Conservation (phyloP, 2,888 invertebrate genomes). For the Celastrina argiolus region DNA sequence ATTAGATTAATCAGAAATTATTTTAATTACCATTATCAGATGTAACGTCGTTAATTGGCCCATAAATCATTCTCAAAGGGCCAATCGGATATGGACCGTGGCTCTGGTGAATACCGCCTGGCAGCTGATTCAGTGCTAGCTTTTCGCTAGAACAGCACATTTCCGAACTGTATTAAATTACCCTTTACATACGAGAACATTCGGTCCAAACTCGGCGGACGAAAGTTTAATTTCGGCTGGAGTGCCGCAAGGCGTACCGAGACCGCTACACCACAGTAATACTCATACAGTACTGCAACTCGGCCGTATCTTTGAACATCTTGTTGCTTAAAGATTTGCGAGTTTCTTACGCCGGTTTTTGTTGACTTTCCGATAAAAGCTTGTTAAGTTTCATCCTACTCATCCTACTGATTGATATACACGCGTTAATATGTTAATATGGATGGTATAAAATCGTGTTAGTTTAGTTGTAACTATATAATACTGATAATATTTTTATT, state of each 20-base stretch:
- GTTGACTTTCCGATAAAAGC: too few species aligned
- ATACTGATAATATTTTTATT: too few species aligned
- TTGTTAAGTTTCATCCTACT: too few species aligned
- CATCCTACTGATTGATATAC: too few species aligned
- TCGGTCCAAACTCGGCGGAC: constrained; percentile 29
- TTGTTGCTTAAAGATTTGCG: too few species aligned
- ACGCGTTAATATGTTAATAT: too few species aligned
- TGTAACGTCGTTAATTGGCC: constrained; percentile 63
- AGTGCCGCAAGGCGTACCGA: constrained; percentile 40
- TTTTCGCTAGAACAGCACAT: constrained; percentile 61
- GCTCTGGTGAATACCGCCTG: constrained; percentile 52
- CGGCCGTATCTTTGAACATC: too few species aligned
- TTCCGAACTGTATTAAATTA: constrained; percentile 41
- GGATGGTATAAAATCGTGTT: too few species aligned
- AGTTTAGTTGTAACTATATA: too few species aligned
- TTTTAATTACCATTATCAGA: constrained; percentile 48
- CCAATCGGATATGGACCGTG: constrained; percentile 41
- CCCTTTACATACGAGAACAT: constrained; percentile 31
- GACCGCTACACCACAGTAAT: constrained; percentile 47
- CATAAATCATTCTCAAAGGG: constrained; percentile 60
- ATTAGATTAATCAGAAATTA: constrained; percentile 34
- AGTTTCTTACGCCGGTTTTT: too few species aligned
- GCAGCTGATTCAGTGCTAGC: constrained; percentile 67
- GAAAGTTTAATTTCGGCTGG: constrained; percentile 37
- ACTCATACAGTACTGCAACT: too few species aligned